A percentile compares a stretch with the other conserved stretches of the same genome.
Conservation (phyloP, 2,113 vertebrate genomes). For the Lophochroa leadbeateri region DNA sequence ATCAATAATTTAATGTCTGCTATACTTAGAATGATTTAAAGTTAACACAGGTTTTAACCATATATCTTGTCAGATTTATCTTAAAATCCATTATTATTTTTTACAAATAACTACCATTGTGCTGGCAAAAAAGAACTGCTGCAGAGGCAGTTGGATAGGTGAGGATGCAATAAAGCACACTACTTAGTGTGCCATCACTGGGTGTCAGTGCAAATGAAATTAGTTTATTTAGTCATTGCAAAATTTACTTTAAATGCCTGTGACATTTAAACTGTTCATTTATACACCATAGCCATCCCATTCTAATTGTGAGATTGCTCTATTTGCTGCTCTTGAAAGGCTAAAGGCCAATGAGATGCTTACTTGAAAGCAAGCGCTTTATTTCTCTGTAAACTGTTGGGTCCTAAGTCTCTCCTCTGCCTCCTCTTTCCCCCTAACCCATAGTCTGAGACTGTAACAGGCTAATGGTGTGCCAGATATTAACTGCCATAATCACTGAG, state of each 20-base stretch:
- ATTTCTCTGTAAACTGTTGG: constrained; percentile 28
- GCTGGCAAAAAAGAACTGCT: neutral
- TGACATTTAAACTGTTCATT: constrained; percentile 72
- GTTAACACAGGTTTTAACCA: neutral
- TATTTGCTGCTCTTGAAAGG: constrained; percentile 64
- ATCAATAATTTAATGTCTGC: neutral
- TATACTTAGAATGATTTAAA: neutral
- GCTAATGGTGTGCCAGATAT: neutral
- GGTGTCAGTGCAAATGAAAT: constrained; percentile 69
- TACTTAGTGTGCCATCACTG: constrained; percentile 67
- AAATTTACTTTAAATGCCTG: constrained; percentile 64
- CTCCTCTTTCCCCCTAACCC: neutral
- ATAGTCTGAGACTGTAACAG: neutral
- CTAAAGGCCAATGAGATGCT: constrained; percentile 59
- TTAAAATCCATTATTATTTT: neutral
- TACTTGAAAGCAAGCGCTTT: constrained; percentile 51
- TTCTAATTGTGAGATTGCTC: constrained; percentile 46
- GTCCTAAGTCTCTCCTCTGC: neutral
- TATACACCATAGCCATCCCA: constrained; percentile 45
- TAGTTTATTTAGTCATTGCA: constrained; percentile 70
- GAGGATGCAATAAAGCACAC: constrained; percentile 53
- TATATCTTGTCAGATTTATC: constrained; percentile 1
- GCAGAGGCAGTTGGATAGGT: constrained; percentile 56
- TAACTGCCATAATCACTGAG: neutral
- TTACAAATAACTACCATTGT: neutral